A percentile compares a stretch with the other conserved stretches of the same genome.
These are phyloP conservation scores for Rhyacichthys aspro DNA, from an alignment of 2,797 vertebrate species.

Conservation along the genomic window DNA sequence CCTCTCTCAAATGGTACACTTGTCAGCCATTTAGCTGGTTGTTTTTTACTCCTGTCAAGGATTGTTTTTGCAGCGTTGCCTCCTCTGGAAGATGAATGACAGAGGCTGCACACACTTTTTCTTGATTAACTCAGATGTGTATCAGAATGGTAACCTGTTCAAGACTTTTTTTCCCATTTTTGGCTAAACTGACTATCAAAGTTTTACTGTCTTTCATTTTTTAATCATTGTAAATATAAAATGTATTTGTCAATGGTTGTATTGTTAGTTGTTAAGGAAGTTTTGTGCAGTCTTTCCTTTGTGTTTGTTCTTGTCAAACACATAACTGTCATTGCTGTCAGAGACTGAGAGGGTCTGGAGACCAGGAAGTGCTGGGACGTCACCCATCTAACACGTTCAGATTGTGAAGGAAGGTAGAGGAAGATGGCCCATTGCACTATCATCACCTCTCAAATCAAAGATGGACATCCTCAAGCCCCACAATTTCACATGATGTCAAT, in stretches of 20 bases:
- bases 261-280: too few species aligned
- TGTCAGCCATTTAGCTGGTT: conserved; percentile 16
- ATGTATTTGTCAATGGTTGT: not conserved
- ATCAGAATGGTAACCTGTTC: conserved; percentile 18
- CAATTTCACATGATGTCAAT: not conserved
- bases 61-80: conserved; percentile 40
- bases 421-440: not conserved
- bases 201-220: not conserved
- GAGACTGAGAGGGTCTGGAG: not conserved
- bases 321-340: not conserved
- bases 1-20: conserved; percentile 22
- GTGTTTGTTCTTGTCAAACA: not conserved
- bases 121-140: conserved; percentile 20
- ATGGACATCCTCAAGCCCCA: not conserved
- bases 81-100: conserved; percentile 36
- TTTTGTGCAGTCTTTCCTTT: not conserved
- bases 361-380: not conserved
- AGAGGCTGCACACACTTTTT: conserved; percentile 22
- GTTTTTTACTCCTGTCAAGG: conserved; percentile 24
- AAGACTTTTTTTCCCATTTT: conserved; percentile 1
- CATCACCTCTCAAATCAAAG: conserved; percentile 4
- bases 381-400: conserved; percentile 1
- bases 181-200: not conserved
- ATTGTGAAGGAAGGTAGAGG: not conserved
- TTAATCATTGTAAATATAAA: too few species aligned